Conservation (phyloP, 2,888 invertebrate genomes). For the Lasioglossum morio region DNA sequence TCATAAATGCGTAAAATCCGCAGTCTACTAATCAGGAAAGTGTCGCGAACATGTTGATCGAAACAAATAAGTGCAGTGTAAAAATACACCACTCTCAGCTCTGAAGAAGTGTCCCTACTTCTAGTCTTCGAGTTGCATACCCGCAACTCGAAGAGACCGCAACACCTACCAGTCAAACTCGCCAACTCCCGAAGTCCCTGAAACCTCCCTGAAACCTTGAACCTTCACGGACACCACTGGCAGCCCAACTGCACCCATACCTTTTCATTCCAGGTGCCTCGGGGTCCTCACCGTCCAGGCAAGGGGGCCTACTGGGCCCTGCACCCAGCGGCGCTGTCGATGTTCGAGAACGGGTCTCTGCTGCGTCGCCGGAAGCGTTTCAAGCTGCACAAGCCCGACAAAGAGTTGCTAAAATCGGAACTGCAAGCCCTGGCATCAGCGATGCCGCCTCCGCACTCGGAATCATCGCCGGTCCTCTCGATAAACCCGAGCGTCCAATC, state of each 20-base stretch:
- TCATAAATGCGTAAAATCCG: too few relatives aligned
- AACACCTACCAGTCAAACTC: background rate
- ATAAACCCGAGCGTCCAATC: constrained; percentile 41
- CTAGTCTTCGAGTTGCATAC: too few relatives aligned
- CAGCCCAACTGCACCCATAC: background rate
- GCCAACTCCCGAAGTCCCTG: background rate
- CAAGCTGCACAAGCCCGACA: constrained; percentile 91
- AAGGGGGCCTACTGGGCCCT: constrained; percentile 95
- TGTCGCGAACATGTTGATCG: background rate
- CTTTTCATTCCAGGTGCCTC: constrained; percentile 87
- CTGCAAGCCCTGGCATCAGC: constrained; percentile 82
- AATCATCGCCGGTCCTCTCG: constrained; percentile 57
- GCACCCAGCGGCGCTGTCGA: constrained; percentile 91
- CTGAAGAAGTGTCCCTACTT: too few relatives aligned
- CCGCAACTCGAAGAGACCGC: background rate
- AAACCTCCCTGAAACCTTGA: background rate
- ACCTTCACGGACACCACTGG: background rate
- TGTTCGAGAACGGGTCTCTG: constrained; percentile 95
- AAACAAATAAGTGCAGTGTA: background rate
- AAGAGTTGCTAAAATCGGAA: constrained; percentile 86
- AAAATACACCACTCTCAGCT: background rate
- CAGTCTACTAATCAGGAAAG: background rate
- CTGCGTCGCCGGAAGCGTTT: constrained; percentile 92
- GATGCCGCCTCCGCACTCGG: constrained; percentile 78
- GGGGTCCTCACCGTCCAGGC: constrained; percentile 91